Conservation (phyloP, 2,888 invertebrate genomes). For the Linnaemya vulpina region DNA sequence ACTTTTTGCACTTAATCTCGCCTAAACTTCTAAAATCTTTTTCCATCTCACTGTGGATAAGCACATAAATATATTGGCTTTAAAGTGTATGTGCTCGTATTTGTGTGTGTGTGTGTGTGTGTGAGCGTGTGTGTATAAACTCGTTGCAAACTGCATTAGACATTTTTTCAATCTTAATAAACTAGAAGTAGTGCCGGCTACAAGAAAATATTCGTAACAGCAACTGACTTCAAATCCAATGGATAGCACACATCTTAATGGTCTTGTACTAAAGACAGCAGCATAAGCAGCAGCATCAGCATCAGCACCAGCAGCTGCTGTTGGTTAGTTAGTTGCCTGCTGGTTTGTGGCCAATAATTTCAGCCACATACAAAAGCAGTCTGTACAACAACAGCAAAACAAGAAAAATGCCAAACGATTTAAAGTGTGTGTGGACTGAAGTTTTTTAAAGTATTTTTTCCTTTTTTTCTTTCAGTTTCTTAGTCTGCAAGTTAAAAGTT, state of each 20-base stretch:
- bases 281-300: conserved; percentile 55
- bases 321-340: conserved; percentile 16
- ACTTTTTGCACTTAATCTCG: conserved; percentile 10
- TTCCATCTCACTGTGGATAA: conserved; percentile 13
- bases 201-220: conserved; percentile 3
- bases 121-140: conserved; percentile 38
- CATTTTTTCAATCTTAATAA: conserved; percentile 27
- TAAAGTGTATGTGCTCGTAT: background rate
- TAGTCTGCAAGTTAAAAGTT: background rate
- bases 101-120: conserved; percentile 1
- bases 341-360: conserved; percentile 48
- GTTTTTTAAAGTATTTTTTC: background rate
- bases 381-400: background rate
- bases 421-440: conserved; percentile 23
- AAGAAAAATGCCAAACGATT: conserved; percentile 54
- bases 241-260: conserved; percentile 53
- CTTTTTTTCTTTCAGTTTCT: background rate
- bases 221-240: conserved; percentile 58
- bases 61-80: conserved; percentile 1
- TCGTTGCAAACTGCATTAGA: conserved; percentile 45
- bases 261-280: conserved; percentile 56
- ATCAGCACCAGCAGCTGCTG: conserved; percentile 58
- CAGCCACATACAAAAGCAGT: conserved; percentile 50
- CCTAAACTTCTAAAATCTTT: conserved; percentile 22
- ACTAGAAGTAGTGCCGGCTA: conserved; percentile 48